Percentiles rank a stretch among this genome's conserved stretches.
Evolutionary conservation across 2,113 vertebrate genomes (phyloP).

Genomic region (Eurypyga helias): DNA sequence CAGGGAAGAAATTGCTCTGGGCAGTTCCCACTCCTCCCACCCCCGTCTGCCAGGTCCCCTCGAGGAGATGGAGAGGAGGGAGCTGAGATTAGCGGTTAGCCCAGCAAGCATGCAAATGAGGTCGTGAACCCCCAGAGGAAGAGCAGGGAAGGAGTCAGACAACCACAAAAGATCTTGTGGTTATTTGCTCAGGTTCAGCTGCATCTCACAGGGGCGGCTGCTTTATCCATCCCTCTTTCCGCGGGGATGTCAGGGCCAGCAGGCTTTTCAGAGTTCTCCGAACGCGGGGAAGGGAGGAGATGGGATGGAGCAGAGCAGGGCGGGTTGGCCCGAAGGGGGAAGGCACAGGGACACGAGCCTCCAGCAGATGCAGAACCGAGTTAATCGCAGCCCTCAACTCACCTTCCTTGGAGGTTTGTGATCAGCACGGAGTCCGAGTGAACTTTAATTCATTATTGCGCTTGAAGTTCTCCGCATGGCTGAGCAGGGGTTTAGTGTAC

Average conservation of each 20-base stretch:
- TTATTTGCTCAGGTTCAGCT: background rate
- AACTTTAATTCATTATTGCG: background rate
- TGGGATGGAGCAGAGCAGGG: background rate
- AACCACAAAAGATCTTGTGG: background rate
- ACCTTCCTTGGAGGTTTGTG: background rate
- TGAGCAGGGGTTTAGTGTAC: background rate
- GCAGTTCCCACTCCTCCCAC: background rate
- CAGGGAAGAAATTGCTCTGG: background rate
- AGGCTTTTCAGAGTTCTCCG: background rate
- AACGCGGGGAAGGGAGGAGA: background rate
- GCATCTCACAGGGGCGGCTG: background rate
- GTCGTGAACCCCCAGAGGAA: background rate
- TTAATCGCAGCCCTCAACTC: background rate
- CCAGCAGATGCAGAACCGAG: slow-evolving; percentile 19
- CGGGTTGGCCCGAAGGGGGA: background rate
- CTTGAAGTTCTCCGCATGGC: background rate
- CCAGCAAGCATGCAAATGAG: background rate
- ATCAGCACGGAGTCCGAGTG: slow-evolving; percentile 27
- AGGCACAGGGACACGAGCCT: accelerated
- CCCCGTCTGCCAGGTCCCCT: background rate
- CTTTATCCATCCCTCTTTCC: background rate
- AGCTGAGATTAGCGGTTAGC: background rate
- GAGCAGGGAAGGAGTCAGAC: background rate
- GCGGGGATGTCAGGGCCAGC: background rate
- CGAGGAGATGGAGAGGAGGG: background rate